phyloP scores from a whole-genome alignment of 2,888 invertebrate species.

The Tiphia femorata region DNA sequence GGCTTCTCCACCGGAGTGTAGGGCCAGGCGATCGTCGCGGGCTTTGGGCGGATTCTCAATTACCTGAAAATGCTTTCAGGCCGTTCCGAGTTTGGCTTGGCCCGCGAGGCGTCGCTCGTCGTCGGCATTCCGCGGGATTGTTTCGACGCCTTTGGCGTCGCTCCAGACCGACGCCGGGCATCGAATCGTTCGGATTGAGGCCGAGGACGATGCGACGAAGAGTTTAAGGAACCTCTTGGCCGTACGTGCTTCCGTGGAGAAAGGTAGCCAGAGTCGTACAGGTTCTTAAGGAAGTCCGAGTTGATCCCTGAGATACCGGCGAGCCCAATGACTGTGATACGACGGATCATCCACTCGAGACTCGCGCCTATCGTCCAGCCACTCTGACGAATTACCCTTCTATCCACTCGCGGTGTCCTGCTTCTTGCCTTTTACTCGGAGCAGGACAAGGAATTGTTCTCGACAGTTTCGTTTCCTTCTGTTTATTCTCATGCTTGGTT shows the following conservation, averaged over 20 bases:
- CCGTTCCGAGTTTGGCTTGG: too few species aligned
- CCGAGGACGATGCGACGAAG: not conserved
- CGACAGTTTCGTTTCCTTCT: too few species aligned
- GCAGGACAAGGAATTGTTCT: too few species aligned
- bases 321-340: constrained; percentile 6
- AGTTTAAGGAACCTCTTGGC: not conserved
- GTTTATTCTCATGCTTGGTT: too few species aligned
- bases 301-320: constrained; percentile 3
- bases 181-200: not conserved
- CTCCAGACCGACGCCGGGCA: constrained; percentile 16
- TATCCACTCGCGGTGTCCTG: constrained; percentile 52
- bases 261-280: not conserved
- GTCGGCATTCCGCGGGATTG: constrained; percentile 23
- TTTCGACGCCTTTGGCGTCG: constrained; percentile 26
- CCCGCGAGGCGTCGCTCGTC: not conserved
- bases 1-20: too few species aligned
- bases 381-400: constrained; percentile 51
- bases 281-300: constrained; percentile 1
- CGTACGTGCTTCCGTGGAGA: not conserved
- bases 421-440: not conserved
- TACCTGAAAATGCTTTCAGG: constrained; percentile 27
- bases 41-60: constrained; percentile 11
- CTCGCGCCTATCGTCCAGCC: constrained; percentile 10
- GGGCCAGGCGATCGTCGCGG: too few species aligned
- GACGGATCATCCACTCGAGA: constrained; percentile 2